Conservation (phyloP, 2,888 invertebrate species). For the Drosophila neonasuta region DNA sequence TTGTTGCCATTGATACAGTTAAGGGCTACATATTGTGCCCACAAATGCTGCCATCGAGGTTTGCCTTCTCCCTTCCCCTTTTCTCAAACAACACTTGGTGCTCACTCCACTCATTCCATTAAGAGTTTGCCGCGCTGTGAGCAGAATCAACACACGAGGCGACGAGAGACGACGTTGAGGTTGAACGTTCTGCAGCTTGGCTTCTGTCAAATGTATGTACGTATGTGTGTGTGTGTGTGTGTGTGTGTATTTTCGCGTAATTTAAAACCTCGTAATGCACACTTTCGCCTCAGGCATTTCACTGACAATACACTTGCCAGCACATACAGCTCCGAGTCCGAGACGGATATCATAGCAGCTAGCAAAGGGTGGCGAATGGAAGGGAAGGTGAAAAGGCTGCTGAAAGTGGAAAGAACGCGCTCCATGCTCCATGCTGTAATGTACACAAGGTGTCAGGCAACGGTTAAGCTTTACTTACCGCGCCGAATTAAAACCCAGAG, state of each 20-base stretch:
- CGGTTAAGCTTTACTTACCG: slow-evolving; percentile 76
- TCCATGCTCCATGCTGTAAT: slow-evolving; percentile 25
- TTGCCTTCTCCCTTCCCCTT: background rate
- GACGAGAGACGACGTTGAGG: slow-evolving; percentile 25
- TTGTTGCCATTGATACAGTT: slow-evolving; percentile 70
- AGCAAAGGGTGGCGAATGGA: background rate
- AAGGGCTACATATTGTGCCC: slow-evolving; percentile 55
- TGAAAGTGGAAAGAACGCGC: too few relatives aligned
- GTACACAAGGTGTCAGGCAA: slow-evolving; percentile 73
- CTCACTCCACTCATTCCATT: slow-evolving; percentile 40
- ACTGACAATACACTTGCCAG: slow-evolving; percentile 72
- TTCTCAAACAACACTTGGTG: background rate
- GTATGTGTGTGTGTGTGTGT: slow-evolving; percentile 35
- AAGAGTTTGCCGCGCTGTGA: slow-evolving; percentile 37
- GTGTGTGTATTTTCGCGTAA: slow-evolving; percentile 65
- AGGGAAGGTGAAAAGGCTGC: too few relatives aligned
- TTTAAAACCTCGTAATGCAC: slow-evolving; percentile 78
- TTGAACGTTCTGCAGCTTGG: slow-evolving; percentile 33
- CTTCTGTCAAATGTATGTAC: slow-evolving; percentile 28
- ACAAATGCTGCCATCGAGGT: slow-evolving; percentile 46
- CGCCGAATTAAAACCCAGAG: slow-evolving; percentile 52
- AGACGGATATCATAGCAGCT: slow-evolving; percentile 29
- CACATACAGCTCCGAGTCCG: slow-evolving; percentile 35
- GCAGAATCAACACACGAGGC: slow-evolving; percentile 45
- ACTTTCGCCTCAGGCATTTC: slow-evolving; percentile 76